Conservation (phyloP, 2,113 vertebrate species). For the Myiozetetes cayanensis region DNA sequence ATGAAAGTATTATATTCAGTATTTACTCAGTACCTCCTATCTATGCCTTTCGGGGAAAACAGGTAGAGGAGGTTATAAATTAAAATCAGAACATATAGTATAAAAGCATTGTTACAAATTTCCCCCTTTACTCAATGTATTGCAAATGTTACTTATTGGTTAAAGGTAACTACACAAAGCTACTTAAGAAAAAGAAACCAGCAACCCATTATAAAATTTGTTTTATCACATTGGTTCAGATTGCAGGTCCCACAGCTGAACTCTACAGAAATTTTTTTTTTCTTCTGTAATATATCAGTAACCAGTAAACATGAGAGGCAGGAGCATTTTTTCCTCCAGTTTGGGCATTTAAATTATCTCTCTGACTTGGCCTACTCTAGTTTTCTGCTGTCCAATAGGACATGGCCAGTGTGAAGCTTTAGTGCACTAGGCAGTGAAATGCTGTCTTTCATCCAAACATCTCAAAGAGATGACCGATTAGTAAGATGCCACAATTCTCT, state of each 20-base stretch:
- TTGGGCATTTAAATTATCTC: not conserved
- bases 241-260: not conserved
- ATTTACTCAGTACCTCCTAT: not conserved
- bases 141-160: not conserved
- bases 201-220: not conserved
- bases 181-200: not conserved
- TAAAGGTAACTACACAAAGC: not conserved
- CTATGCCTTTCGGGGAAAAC: not conserved
- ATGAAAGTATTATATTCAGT: not conserved
- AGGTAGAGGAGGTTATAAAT: not conserved
- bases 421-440: not conserved
- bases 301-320: not conserved
- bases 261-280: not conserved
- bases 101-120: not conserved
- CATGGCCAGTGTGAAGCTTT: not conserved
- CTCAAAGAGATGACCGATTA: not conserved
- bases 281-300: not conserved
- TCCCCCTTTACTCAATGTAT: not conserved
- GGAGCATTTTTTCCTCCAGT: not conserved
- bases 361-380: not conserved
- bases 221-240: not conserved
- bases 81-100: not conserved
- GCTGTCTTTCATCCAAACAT: not conserved
- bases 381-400: not conserved
- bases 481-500: not conserved